Conservation (phyloP, 2,113 vertebrate genomes). For the Chinchilla lanigera region DNA sequence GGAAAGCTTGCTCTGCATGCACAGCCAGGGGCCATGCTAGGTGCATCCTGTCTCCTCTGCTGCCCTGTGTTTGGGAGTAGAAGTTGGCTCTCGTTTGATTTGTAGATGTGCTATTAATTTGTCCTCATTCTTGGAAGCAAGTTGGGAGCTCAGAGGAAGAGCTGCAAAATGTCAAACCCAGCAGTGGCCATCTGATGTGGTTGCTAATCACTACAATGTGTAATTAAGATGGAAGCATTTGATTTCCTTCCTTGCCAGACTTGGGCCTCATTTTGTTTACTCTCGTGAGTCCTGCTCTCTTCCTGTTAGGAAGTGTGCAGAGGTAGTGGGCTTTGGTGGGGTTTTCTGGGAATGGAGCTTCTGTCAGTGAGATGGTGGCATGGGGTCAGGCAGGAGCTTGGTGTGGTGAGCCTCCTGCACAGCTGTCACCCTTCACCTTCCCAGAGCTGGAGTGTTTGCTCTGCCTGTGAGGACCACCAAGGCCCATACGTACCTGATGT, state of each 20-base stretch:
- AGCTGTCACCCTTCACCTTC: accelerated
- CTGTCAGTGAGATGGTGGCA: background rate
- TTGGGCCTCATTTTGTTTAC: background rate
- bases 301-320: background rate
- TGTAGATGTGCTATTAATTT: background rate
- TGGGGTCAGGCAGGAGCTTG: background rate
- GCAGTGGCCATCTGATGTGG: accelerated
- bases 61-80: background rate
- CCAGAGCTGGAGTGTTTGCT: background rate
- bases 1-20: background rate
- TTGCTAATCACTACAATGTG: accelerated
- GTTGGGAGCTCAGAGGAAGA: background rate
- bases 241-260: background rate
- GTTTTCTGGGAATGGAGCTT: background rate
- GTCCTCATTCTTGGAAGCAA: background rate
- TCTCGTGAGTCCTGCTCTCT: background rate
- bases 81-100: background rate
- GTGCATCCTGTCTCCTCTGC: background rate
- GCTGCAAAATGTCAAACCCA: background rate
- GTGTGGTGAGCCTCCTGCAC: accelerated
- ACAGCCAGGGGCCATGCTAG: background rate
- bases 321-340: background rate
- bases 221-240: accelerated
- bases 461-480: background rate
- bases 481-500: accelerated